Evolutionary conservation across 1,140 invertebrate species (phyloP), one percentile per base, ranked within the genome.

Genomic region (Frieseomelitta varia): DNA sequence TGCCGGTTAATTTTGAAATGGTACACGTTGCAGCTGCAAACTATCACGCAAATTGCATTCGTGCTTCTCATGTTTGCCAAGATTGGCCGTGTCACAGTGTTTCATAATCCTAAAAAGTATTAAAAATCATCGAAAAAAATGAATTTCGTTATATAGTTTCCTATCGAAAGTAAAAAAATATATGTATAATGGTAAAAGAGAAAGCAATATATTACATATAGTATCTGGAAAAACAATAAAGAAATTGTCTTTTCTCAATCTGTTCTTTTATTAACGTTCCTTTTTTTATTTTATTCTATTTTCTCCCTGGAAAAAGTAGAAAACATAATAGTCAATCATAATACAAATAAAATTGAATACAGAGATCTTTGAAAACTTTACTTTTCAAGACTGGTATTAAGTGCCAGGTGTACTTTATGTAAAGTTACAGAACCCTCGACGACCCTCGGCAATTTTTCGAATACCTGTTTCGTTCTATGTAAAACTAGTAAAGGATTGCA

Each of bases 1-100:
- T 58, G 55, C 77, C 77, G 65, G 79, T 69, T 27, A 84, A 84
- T 71, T 84, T 84, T 79, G 56, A 79, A 84, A 58, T 24, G 3
- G 6, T 56, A 6, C n/a, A 68, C n/a, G 39, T 19, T 17, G 51
- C 61, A 39, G 30, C 53, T 76, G 34, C 74, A 82, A n/a, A 11
- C 17, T 39, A 19, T n/a, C 53, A 61, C 1, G 47, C 21, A 58
- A 81, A 65, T 55, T 51, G 14, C 56, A 34, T 17, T 74, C 34
- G 19, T n/a, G 19, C 30, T 14, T 27, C 24, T n/a, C 21, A 15
- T 14, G 4, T 4, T 27, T 61, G 30, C 51, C 6, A 10, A 47
- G 1, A 11, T 19, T 72, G 17, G 4, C 27, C 11, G 39, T 34
- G 12, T 34, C 3, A 24, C 24, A 14, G 1, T 4, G 21, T 39